Percentiles rank a stretch among this genome's conserved stretches.
phyloP scores from a whole-genome alignment of 2,888 invertebrate species.

The Salticus scenicus region DNA sequence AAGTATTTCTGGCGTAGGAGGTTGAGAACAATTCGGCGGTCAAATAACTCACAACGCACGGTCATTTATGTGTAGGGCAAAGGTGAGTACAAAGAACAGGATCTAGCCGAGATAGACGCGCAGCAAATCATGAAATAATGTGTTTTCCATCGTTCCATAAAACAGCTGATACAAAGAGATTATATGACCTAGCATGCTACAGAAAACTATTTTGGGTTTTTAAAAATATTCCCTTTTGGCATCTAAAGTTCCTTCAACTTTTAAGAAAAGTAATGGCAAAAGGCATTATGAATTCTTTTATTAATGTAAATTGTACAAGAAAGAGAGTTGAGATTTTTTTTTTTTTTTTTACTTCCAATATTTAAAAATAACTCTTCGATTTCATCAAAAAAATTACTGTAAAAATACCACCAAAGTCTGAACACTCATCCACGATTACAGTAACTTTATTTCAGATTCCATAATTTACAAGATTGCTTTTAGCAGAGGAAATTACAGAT shows the following conservation, averaged over 20 bases:
- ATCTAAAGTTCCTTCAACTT: not conserved
- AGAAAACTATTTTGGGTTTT: slow-evolving; percentile 23
- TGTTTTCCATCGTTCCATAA: slow-evolving; percentile 31
- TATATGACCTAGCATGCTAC: slow-evolving; percentile 23
- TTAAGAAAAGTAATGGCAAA: too few relatives aligned
- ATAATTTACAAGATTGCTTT: too few relatives aligned
- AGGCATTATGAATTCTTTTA: not conserved
- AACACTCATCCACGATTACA: too few relatives aligned
- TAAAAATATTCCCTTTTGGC: not conserved
- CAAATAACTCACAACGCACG: slow-evolving; percentile 52
- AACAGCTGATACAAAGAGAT: slow-evolving; percentile 37
- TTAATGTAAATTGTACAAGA: not conserved
- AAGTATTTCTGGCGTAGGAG: slow-evolving; percentile 45
- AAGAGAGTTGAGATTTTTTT: not conserved
- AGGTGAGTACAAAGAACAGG: slow-evolving; percentile 46
- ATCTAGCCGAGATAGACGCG: slow-evolving; percentile 35
- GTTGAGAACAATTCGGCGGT: slow-evolving; percentile 56
- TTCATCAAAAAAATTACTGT: too few relatives aligned
- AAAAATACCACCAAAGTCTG: too few relatives aligned
- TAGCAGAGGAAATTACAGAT: too few relatives aligned
- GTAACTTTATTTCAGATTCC: too few relatives aligned
- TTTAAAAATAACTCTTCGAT: too few relatives aligned
- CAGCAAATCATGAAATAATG: slow-evolving; percentile 43
- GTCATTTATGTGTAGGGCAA: slow-evolving; percentile 47
- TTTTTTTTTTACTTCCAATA: too few relatives aligned